Percentiles rank a stretch among this genome's conserved stretches.
Evolutionary conservation across 2,797 vertebrate species (phyloP).

Genomic region (Melanotaenia trifasciata): DNA sequence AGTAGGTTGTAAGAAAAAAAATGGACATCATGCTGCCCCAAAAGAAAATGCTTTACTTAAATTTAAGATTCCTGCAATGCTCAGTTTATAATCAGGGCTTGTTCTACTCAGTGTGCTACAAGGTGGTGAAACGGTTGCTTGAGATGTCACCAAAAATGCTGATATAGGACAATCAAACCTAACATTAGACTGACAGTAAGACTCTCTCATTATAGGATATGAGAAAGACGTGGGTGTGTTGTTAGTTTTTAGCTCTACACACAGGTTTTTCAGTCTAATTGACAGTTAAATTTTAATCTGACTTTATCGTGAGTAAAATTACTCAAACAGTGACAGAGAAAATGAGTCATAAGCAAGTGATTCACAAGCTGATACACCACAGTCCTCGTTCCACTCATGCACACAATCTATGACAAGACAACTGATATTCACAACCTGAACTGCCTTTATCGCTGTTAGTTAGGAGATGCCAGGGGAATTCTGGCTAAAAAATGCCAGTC

Average conservation of each 20-base stretch:
- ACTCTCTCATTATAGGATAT: conserved; percentile 35
- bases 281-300: conserved; percentile 64
- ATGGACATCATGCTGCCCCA: not conserved
- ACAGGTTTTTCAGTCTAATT: conserved; percentile 34
- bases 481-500: conserved; percentile 55
- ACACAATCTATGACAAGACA: conserved; percentile 13
- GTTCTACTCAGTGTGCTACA: not conserved
- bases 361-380: conserved; percentile 30
- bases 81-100: conserved; percentile 1
- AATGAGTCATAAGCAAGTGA: conserved; percentile 47
- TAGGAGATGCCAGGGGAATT: conserved; percentile 37
- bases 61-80: not conserved
- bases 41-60: not conserved
- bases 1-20: not conserved
- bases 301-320: conserved; percentile 42
- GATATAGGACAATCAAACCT: conserved; percentile 23
- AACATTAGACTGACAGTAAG: conserved; percentile 21
- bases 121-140: conserved; percentile 4
- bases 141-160: conserved; percentile 20
- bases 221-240: conserved; percentile 57
- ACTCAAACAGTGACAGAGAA: conserved; percentile 33
- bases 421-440: conserved; percentile 40
- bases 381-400: not conserved
- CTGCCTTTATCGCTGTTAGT: conserved; percentile 20
- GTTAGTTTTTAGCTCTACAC: conserved; percentile 44